Evolutionary conservation across 1,140 invertebrate species (phyloP).

Genomic region (Scaptomyza hsui): DNA sequence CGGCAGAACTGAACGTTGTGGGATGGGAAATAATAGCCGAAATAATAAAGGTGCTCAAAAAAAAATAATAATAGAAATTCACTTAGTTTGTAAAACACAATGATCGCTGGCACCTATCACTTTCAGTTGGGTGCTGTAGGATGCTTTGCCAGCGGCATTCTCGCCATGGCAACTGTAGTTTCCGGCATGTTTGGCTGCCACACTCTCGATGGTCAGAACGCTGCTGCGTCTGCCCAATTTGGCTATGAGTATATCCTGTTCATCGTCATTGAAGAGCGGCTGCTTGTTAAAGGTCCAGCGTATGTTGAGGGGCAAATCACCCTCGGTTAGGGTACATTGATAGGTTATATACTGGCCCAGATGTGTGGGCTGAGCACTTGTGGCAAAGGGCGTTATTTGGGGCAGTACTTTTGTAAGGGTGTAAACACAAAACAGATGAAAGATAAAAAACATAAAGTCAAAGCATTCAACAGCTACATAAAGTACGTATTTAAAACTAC

Average conservation of each 20-base stretch:
- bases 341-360: constrained; percentile 87
- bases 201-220: constrained; percentile 90
- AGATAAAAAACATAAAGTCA: constrained; percentile 36
- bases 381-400: constrained; percentile 87
- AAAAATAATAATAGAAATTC: constrained; percentile 36
- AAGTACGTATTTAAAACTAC: constrained; percentile 13
- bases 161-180: constrained; percentile 89
- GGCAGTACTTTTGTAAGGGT: constrained; percentile 86
- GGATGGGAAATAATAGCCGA: constrained; percentile 39
- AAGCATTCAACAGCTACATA: constrained; percentile 9
- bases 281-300: constrained; percentile 89
- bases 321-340: constrained; percentile 88
- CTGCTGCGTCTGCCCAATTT: constrained; percentile 86
- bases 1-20: constrained; percentile 87
- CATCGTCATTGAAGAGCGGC: constrained; percentile 84
- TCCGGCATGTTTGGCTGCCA: constrained; percentile 88
- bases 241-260: constrained; percentile 84
- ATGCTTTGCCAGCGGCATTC: constrained; percentile 89
- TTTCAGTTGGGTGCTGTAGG: constrained; percentile 85
- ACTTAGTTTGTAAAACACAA: background rate
- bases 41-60: constrained; percentile 43
- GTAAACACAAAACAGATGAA: constrained; percentile 17
- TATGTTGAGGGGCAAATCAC: constrained; percentile 92
- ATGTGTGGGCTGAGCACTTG: constrained; percentile 86
- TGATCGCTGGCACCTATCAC: constrained; percentile 73